Conservation (phyloP, 2,113 vertebrate genomes). For the Meles meles region DNA sequence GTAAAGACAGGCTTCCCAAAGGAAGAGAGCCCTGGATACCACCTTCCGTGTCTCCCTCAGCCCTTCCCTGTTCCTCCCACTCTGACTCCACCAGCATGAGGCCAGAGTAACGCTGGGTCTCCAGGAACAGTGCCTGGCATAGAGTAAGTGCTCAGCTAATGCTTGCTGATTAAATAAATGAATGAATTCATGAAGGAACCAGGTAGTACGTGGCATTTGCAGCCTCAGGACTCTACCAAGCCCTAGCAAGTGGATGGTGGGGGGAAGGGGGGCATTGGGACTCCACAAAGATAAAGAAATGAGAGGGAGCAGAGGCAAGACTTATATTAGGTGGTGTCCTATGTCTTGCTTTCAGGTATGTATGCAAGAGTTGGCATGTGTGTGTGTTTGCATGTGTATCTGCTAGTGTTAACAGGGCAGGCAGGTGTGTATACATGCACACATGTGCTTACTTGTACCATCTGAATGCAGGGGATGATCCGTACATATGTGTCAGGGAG, state of each 20-base stretch:
- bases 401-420: background rate
- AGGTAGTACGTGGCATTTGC: background rate
- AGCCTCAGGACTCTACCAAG: background rate
- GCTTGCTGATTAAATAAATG: background rate
- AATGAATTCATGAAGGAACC: background rate
- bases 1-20: background rate
- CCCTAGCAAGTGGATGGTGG: background rate
- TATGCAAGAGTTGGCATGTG: background rate
- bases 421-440: background rate
- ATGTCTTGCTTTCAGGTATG: background rate
- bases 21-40: background rate
- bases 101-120: background rate
- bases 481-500: background rate
- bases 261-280: too few species aligned
- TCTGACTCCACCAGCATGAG: background rate
- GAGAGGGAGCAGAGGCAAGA: background rate
- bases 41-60: background rate
- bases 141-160: background rate
- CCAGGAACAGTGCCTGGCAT: background rate
- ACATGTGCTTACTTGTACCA: background rate
- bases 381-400: background rate
- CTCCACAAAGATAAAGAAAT: background rate
- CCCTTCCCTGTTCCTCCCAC: background rate
- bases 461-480: background rate
- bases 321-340: background rate